Conservation (phyloP, 2,797 vertebrate species). For the Lutjanus campechanus region DNA sequence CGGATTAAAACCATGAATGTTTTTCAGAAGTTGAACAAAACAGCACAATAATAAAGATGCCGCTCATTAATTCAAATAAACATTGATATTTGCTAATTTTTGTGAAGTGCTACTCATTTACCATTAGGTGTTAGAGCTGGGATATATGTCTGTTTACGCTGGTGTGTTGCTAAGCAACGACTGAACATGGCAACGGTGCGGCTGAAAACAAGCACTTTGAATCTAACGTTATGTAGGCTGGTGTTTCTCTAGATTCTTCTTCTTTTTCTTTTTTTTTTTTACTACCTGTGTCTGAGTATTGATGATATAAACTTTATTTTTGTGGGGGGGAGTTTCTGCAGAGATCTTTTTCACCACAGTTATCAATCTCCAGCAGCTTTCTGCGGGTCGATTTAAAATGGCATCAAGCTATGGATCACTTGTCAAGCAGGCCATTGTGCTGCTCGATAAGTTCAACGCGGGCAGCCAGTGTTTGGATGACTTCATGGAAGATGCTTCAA, state of each 20-base stretch:
- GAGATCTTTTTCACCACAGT: not conserved
- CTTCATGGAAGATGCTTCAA: constrained; percentile 83
- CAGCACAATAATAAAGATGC: not conserved
- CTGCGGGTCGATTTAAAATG: constrained; percentile 79
- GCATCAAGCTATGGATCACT: constrained; percentile 80
- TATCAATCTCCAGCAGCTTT: constrained; percentile 18
- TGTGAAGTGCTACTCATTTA: not conserved
- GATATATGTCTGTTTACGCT: constrained; percentile 63
- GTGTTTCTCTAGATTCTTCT: not conserved
- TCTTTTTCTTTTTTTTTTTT: no score
- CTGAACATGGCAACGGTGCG: constrained; percentile 44
- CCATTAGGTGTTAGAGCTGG: not conserved
- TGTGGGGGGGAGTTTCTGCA: not conserved
- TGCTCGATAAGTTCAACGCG: constrained; percentile 86
- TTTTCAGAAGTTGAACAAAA: constrained; percentile 15
- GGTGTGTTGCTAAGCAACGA: constrained; percentile 83
- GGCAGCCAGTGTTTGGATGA: constrained; percentile 85
- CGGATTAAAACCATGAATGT: constrained; percentile 38
- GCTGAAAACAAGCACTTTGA: constrained; percentile 32
- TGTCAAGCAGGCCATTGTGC: constrained; percentile 80
- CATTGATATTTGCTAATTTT: not conserved
- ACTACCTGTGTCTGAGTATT: not conserved
- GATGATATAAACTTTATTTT: not conserved
- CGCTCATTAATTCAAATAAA: not conserved
- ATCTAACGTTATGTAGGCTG: not conserved